These are phyloP conservation scores for Sitophilus oryzae DNA, from an alignment of 1,140 invertebrate species.

Conservation along the genomic window DNA sequence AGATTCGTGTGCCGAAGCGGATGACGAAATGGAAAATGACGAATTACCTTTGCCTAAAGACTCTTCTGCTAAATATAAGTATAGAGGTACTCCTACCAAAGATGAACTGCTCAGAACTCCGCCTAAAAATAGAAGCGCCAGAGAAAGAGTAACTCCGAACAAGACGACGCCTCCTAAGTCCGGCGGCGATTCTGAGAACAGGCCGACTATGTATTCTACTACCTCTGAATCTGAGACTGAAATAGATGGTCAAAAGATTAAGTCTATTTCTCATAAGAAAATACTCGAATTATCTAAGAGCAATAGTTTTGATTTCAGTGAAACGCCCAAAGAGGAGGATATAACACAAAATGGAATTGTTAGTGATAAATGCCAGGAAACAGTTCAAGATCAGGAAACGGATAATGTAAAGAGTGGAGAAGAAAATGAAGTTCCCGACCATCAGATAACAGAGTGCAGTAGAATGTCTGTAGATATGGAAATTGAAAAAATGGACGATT, in stretches of 20 bases:
- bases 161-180: not conserved
- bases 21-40: slow-evolving; percentile 58
- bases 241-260: slow-evolving; percentile 44
- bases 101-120: slow-evolving; percentile 26
- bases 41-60: slow-evolving; percentile 41
- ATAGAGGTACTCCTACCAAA: slow-evolving; percentile 36
- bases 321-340: slow-evolving; percentile 45
- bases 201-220: slow-evolving; percentile 30
- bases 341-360: slow-evolving; percentile 25
- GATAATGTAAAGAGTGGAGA: slow-evolving; percentile 24
- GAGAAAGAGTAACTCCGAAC: slow-evolving; percentile 40
- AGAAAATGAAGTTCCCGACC: slow-evolving; percentile 32
- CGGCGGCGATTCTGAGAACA: slow-evolving; percentile 34
- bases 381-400: slow-evolving; percentile 7
- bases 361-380: slow-evolving; percentile 13
- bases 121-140: slow-evolving; percentile 34
- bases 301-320: slow-evolving; percentile 17
- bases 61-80: slow-evolving; percentile 42
- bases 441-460: slow-evolving; percentile 22
- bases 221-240: slow-evolving; percentile 43
- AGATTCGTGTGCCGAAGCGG: slow-evolving; percentile 56
- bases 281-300: slow-evolving; percentile 33
- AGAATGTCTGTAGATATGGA: slow-evolving; percentile 36
- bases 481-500: slow-evolving; percentile 30
- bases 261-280: slow-evolving; percentile 41